Evolutionary conservation across 2,888 invertebrate species (phyloP).

Genomic region (Drosophila emarginata): DNA sequence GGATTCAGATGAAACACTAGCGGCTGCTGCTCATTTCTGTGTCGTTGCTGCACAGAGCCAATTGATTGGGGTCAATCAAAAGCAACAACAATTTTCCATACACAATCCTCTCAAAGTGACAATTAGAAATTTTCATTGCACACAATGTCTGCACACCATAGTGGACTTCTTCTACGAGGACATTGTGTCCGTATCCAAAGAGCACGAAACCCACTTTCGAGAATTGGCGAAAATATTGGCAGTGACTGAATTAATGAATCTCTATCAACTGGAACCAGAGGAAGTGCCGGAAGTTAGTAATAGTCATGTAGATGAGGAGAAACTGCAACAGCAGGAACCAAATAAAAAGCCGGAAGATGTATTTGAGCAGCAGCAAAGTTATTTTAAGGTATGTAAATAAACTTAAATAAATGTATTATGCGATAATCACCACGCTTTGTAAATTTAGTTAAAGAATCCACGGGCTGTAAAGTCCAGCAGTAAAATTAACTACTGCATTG

Average conservation of each 20-base stretch:
- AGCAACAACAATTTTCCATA: conserved; percentile 80
- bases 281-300: conserved; percentile 44
- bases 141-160: conserved; percentile 77
- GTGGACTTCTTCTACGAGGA: conserved; percentile 81
- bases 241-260: conserved; percentile 76
- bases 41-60: conserved; percentile 81
- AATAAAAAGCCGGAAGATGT: conserved; percentile 59
- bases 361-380: conserved; percentile 78
- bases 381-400: conserved; percentile 69
- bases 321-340: conserved; percentile 21
- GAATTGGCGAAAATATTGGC: conserved; percentile 78
- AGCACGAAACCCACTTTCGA: conserved; percentile 79
- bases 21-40: conserved; percentile 74
- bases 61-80: conserved; percentile 73
- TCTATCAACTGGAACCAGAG: conserved; percentile 68
- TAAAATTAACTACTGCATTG: conserved; percentile 82
- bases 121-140: conserved; percentile 79
- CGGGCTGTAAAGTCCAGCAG: conserved; percentile 72
- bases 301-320: conserved; percentile 24
- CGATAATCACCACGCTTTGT: neutral
- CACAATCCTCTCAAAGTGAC: conserved; percentile 80
- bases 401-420: neutral
- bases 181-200: conserved; percentile 75
- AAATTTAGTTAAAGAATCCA: conserved; percentile 66
- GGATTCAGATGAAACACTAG: conserved; percentile 58